These are phyloP conservation scores for Sebastiscus albofasciatus DNA, from an alignment of 2,797 vertebrate genomes.

Conservation along the genomic window DNA sequence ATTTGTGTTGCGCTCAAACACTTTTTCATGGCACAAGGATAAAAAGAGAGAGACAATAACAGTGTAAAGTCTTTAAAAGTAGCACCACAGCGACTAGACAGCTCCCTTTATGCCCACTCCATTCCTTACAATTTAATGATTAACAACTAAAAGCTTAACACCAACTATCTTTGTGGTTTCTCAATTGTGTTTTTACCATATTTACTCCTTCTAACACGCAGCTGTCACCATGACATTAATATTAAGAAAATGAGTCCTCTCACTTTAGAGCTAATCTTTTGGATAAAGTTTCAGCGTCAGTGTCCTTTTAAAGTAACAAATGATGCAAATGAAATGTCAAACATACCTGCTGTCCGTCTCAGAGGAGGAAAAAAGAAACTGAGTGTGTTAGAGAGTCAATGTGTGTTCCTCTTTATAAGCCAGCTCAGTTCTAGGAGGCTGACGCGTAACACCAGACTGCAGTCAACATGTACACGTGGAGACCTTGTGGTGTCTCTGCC, in stretches of 20 bases:
- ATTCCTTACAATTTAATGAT: not conserved
- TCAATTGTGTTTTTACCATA: not conserved
- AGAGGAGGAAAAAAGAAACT: constrained; percentile 38
- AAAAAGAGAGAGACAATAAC: not conserved
- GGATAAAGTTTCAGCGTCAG: not conserved
- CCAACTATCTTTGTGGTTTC: not conserved
- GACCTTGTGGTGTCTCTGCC: constrained; percentile 55
- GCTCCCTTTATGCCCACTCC: constrained; percentile 1
- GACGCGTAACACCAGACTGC: constrained; percentile 55
- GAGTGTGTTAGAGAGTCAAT: constrained; percentile 20
- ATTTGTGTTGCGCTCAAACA: not conserved
- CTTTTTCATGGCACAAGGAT: not conserved
- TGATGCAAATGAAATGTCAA: not conserved
- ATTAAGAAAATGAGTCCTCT: not conserved
- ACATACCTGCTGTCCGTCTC: constrained; percentile 74
- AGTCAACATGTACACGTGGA: constrained; percentile 66
- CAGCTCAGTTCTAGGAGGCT: constrained; percentile 26
- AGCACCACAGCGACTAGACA: constrained; percentile 36
- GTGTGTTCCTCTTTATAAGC: constrained; percentile 74
- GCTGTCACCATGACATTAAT: not conserved
- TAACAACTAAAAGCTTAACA: not conserved
- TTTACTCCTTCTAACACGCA: not conserved
- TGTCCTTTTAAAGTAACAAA: too few relatives aligned
- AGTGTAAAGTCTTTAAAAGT: not conserved
- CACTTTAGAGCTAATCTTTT: not conserved